Conservation (phyloP, 2,797 vertebrate species). For the Enteromius treurensis region DNA sequence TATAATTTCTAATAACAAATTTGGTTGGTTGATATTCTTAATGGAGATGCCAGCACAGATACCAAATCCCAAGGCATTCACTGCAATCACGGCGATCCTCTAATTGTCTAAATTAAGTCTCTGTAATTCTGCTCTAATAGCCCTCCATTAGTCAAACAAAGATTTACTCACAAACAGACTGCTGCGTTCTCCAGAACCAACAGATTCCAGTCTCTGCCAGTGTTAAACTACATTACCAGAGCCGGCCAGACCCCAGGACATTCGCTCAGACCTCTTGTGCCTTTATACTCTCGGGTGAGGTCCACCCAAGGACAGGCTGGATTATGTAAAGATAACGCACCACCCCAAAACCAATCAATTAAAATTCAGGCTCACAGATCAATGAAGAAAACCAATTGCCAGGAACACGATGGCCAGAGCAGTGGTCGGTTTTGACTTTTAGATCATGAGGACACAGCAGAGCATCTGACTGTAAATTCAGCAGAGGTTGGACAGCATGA, state of each 20-base stretch:
- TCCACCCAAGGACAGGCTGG: slow-evolving; percentile 41
- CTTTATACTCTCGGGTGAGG: slow-evolving; percentile 22
- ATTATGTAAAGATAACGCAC: slow-evolving; percentile 48
- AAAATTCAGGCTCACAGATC: slow-evolving; percentile 44
- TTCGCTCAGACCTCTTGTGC: slow-evolving; percentile 19
- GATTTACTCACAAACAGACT: slow-evolving; percentile 36
- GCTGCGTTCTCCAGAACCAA: slow-evolving; percentile 13
- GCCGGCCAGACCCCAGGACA: slow-evolving; percentile 11
- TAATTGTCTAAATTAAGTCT: slow-evolving; percentile 48
- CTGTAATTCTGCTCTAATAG: slow-evolving; percentile 45
- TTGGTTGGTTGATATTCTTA: neutral
- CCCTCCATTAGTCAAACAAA: slow-evolving; percentile 26
- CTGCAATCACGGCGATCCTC: slow-evolving; percentile 27
- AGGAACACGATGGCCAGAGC: slow-evolving; percentile 12
- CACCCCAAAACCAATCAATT: slow-evolving; percentile 41
- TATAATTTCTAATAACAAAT: neutral
- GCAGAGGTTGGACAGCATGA: slow-evolving; percentile 24
- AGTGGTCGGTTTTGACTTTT: neutral
- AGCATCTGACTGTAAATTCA: slow-evolving; percentile 20
- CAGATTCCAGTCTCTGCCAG: slow-evolving; percentile 3
- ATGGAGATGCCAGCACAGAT: slow-evolving; percentile 18
- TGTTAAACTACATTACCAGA: slow-evolving; percentile 20
- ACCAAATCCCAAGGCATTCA: slow-evolving; percentile 27
- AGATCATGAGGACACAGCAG: slow-evolving; percentile 29
- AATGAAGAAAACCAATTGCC: slow-evolving; percentile 44